Base-by-base conservation (phyloP, 2,888 invertebrate species). In the Neoaliturus tenellus region DNA sequence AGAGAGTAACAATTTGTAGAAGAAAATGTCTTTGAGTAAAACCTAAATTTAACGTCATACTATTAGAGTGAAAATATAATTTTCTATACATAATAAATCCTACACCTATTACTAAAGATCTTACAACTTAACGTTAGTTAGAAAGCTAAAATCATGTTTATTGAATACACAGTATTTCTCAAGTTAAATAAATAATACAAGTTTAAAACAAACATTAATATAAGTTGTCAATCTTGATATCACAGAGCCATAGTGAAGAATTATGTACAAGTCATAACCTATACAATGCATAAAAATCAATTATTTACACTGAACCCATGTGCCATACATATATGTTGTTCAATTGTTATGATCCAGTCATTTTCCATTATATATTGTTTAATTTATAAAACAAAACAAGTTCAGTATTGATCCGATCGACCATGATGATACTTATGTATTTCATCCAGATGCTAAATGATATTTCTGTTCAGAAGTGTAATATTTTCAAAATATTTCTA, bases 191-290 rank as follows among this genome's bases (percentile, higher is more conserved):
- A 67, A 67, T 71, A 71, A 71, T 71, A 41, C 41, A 23, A 5
- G 31, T 8, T 39, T 8, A 39, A 20, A 71, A 71, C 71, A 35
- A 71, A 39, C n/a, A 71, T 71, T 71, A 71, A 39, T 71, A 23
- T 71, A 35, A 71, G 71, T 62, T 62, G 62, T 62, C 62, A 62
- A 62, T 62, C 62, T 62, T 62, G 28, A 28, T 71, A 71, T 71
- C 71, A 71, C 71, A 71, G 71, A 39, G 71, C 39, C 71, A 31
- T n/a, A 31, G 62, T 39, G 10, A 12, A 33, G 17, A 17, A 39
- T 35, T 71, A 71, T 71, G 39, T 41, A 39, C 71, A 71, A 20
- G 14, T 41, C 39, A n/a, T 71, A 31, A 71, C 39, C 17, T 51
- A 51, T 48, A 14, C 48, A 48, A 39, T 39, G 12, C 39, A n/a